A percentile compares a stretch with the other conserved stretches of the same genome.
Conservation (phyloP, 2,113 vertebrate genomes). For the Cynopterus brachyotis region DNA sequence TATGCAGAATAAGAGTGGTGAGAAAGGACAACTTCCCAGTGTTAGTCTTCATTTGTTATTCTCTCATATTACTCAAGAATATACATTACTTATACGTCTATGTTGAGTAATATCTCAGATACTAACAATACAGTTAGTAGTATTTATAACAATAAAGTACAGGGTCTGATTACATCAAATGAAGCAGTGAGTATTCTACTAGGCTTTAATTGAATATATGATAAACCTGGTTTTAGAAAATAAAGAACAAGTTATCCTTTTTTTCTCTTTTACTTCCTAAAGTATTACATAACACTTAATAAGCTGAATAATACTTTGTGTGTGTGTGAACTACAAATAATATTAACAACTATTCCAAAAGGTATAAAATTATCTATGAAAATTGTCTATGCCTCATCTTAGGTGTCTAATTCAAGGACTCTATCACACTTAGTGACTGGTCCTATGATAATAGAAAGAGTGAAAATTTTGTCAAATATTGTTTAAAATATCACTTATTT, state of each 20-base stretch:
- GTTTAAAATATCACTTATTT: not conserved
- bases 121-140: not conserved
- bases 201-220: not conserved
- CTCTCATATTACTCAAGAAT: not conserved
- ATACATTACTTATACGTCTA: not conserved
- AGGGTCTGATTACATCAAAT: not conserved
- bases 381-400: not conserved
- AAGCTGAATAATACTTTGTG: not conserved
- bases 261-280: not conserved
- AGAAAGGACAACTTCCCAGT: not conserved
- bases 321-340: not conserved
- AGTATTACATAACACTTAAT: not conserved
- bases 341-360: not conserved
- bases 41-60: not conserved
- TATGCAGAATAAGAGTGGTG: not conserved
- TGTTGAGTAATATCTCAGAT: not conserved
- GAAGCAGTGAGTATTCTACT: not conserved
- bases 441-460: not conserved
- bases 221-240: not conserved
- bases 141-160: not conserved
- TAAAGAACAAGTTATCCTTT: not conserved
- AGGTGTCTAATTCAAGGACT: not conserved
- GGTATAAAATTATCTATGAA: not conserved
- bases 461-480: not conserved
- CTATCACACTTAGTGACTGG: not conserved